These are phyloP conservation scores for Drosophila helvetica DNA, from an alignment of 2,888 invertebrate species.

Conservation along the genomic window DNA sequence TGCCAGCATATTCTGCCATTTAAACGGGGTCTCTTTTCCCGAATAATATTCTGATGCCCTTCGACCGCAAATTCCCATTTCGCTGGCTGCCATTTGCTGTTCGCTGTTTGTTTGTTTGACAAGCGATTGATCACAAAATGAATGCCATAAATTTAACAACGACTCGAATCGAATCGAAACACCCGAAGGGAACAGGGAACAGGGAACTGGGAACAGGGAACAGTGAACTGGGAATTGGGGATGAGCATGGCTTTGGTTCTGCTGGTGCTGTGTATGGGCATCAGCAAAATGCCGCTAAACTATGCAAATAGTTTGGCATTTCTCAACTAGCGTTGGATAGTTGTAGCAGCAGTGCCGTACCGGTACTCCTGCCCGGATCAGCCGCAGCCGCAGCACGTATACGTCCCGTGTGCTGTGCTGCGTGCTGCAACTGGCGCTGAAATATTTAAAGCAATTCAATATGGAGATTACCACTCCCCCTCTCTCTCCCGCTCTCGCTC, in stretches of 20 bases:
- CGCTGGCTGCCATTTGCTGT: conserved; percentile 41
- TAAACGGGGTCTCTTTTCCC: conserved; percentile 23
- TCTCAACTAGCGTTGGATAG: conserved; percentile 23
- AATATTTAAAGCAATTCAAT: conserved; percentile 67
- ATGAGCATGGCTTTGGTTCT: neutral
- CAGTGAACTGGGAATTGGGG: neutral
- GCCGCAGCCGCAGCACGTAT: conserved; percentile 56
- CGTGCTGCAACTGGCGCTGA: conserved; percentile 44
- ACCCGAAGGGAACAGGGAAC: neutral
- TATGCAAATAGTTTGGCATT: conserved; percentile 56
- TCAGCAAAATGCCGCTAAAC: conserved; percentile 50
- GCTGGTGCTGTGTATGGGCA: neutral
- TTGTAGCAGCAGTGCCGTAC: neutral
- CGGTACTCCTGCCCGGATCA: conserved; percentile 6
- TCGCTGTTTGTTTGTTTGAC: conserved; percentile 45
- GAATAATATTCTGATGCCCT: conserved; percentile 24
- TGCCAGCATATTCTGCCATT: conserved; percentile 27
- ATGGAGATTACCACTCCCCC: conserved; percentile 53
- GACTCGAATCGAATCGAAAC: conserved; percentile 20
- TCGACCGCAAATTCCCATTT: conserved; percentile 68
- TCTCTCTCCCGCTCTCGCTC: neutral
- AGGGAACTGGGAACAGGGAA: no score
- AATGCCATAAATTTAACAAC: conserved; percentile 64
- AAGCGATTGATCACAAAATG: conserved; percentile 70
- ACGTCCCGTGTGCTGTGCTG: conserved; percentile 45